Percentiles rank a stretch among this genome's conserved stretches.
phyloP scores from a whole-genome alignment of 2,888 invertebrate genomes.

The Scaptomyza caliginosa region DNA sequence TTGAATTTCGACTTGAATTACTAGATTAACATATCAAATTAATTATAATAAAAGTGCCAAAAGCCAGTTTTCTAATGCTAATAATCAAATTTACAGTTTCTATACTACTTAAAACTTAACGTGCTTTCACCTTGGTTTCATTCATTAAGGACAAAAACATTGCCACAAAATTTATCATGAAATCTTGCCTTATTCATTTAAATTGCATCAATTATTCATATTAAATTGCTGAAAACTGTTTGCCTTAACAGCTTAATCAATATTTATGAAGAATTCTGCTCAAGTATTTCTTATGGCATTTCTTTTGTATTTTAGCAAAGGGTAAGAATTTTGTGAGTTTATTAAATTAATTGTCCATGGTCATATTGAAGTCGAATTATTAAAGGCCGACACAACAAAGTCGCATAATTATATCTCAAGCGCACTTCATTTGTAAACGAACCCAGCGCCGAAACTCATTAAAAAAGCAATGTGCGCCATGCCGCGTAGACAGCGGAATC shows the following conservation, averaged over 20 bases:
- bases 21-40: no score
- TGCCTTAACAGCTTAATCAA: not conserved
- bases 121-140: not conserved
- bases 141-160: not conserved
- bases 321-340: slow-evolving; percentile 8
- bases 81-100: no score
- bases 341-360: slow-evolving; percentile 28
- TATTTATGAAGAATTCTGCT: not conserved
- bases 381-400: slow-evolving; percentile 31
- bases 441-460: slow-evolving; percentile 60
- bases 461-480: slow-evolving; percentile 54
- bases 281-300: not conserved
- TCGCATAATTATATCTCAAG: slow-evolving; percentile 67
- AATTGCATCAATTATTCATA: not conserved
- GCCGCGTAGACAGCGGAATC: slow-evolving; percentile 23
- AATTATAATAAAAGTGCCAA: no score
- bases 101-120: no score
- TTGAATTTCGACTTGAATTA: no score
- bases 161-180: not conserved
- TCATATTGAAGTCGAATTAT: slow-evolving; percentile 35
- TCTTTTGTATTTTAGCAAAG: not conserved
- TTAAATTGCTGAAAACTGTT: not conserved
- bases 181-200: not conserved
- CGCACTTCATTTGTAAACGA: slow-evolving; percentile 49
- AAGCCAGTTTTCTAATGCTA: no score